Percentiles rank a stretch among this genome's conserved stretches.
Evolutionary conservation across 2,888 invertebrate genomes (phyloP).

Genomic region (Pachymerium ferrugineum): DNA sequence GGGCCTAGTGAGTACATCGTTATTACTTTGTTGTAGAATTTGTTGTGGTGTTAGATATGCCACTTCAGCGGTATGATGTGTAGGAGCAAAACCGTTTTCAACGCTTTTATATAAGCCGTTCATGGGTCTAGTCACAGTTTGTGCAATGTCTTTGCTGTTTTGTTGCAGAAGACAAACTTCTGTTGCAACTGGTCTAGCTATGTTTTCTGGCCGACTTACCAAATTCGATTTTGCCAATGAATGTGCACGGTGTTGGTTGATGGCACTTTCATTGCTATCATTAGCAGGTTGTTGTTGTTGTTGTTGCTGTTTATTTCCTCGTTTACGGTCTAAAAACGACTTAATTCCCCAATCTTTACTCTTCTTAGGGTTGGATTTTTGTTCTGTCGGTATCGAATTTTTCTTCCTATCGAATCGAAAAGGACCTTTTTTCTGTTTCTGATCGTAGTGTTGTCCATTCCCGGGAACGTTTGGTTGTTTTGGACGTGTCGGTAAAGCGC

Average conservation of each 20-base stretch:
- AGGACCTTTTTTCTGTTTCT: slow-evolving; percentile 36
- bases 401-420: slow-evolving; percentile 35
- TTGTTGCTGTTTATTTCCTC: not conserved
- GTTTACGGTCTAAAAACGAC: slow-evolving; percentile 36
- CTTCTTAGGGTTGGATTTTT: slow-evolving; percentile 37
- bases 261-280: not conserved
- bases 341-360: slow-evolving; percentile 37
- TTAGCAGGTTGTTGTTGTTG: not conserved
- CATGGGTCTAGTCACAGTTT: not conserved
- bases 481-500: slow-evolving; percentile 42
- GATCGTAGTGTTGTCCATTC: slow-evolving; percentile 40
- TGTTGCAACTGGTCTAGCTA: slow-evolving; percentile 33
- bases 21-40: too few species aligned
- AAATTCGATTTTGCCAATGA: slow-evolving; percentile 30
- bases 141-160: slow-evolving; percentile 5
- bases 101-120: slow-evolving; percentile 20
- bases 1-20: not conserved
- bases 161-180: slow-evolving; percentile 33
- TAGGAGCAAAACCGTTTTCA: slow-evolving; percentile 32
- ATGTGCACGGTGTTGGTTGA: not conserved
- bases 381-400: not conserved
- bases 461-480: slow-evolving; percentile 48
- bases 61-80: slow-evolving; percentile 33
- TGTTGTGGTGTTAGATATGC: slow-evolving; percentile 28
- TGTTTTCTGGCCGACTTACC: not conserved